These are phyloP conservation scores for Cantharis lateralis DNA, from an alignment of 2,888 invertebrate species.

Conservation along the genomic window DNA sequence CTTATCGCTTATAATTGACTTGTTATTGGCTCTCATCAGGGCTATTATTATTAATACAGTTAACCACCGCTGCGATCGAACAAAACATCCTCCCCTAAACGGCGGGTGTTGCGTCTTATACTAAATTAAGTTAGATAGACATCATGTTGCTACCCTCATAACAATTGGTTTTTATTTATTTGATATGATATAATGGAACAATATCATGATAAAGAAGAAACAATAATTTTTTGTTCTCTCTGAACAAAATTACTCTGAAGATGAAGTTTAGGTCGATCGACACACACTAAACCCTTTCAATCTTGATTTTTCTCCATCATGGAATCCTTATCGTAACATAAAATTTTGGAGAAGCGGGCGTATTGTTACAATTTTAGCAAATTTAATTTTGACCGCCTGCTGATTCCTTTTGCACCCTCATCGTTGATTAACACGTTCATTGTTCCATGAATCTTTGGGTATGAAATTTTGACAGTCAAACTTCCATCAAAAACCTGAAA, in stretches of 20 bases:
- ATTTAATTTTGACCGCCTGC: background rate
- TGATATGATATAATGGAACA: background rate
- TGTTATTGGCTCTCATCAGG: slow-evolving; percentile 42
- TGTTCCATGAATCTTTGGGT: background rate
- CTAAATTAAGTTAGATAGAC: slow-evolving; percentile 25
- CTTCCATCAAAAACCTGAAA: background rate
- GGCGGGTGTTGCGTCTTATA: slow-evolving; percentile 19
- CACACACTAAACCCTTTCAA: background rate
- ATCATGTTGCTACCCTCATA: slow-evolving; percentile 23
- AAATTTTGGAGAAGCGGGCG: background rate
- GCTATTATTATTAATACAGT: slow-evolving; percentile 40
- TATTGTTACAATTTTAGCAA: background rate
- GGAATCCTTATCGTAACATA: background rate
- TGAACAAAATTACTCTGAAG: background rate
- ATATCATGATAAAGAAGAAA: background rate
- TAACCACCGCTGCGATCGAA: slow-evolving; percentile 36
- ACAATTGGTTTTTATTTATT: slow-evolving; percentile 16
- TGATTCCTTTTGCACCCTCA: background rate
- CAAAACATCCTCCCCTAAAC: slow-evolving; percentile 29
- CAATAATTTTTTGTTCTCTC: background rate
- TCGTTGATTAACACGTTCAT: background rate
- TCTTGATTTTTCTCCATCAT: background rate
- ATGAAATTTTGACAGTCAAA: background rate
- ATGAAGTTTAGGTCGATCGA: background rate
- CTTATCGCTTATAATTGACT: slow-evolving; percentile 42